Evolutionary conservation across 2,888 invertebrate genomes (phyloP).

Genomic region (Thysanoteuthis rhombus): DNA sequence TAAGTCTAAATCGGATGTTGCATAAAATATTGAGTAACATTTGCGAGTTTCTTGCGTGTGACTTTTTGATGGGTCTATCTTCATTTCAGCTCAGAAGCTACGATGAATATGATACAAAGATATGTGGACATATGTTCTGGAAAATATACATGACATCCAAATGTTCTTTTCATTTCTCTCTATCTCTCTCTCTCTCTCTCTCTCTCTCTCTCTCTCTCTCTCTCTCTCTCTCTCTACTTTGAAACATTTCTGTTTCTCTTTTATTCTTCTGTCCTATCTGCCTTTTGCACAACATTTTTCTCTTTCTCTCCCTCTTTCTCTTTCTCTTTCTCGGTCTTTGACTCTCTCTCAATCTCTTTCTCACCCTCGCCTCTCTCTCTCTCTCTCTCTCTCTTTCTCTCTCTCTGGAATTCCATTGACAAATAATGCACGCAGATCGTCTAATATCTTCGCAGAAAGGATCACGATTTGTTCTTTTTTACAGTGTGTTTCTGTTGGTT

Average conservation of each 20-base stretch:
- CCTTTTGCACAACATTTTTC: no score
- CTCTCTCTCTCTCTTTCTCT: not conserved
- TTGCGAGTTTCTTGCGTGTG: not conserved
- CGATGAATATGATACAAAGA: not conserved
- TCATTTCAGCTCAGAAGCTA: not conserved
- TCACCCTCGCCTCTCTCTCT: no score
- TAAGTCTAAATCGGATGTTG: no score
- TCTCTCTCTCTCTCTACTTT: no score
- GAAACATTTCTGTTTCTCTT: no score
- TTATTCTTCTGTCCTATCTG: no score
- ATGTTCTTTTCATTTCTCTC: not conserved
- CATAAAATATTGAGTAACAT: not conserved
- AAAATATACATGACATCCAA: not conserved
- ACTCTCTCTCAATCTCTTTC: not conserved
- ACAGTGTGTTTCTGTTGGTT: no score
- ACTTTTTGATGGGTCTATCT: not conserved
- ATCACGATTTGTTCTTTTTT: no score
- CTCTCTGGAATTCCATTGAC: not conserved
- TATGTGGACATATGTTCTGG: not conserved
- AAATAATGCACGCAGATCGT: not conserved
- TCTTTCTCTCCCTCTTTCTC: no score
- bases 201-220: no score
- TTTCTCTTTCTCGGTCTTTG: no score
- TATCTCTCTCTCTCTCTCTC: no score
- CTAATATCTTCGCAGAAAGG: not conserved